Conservation (phyloP, 1,140 invertebrate species). For the Zaprionus kolodkinae region DNA sequence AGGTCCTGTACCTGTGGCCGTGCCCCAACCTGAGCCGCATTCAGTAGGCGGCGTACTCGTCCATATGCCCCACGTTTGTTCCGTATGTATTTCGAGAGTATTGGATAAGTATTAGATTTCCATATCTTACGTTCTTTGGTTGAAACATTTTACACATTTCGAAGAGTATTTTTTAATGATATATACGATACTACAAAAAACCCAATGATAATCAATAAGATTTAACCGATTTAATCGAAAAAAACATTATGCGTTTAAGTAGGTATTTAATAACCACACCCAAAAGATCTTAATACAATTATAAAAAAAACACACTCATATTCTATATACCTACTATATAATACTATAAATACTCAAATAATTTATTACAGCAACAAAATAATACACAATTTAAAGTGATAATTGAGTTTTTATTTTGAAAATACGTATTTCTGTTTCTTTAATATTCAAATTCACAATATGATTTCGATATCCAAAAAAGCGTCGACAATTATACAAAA, state of each 20-base stretch:
- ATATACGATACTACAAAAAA: conserved; percentile 15
- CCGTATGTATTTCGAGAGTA: conserved; percentile 84
- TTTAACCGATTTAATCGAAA: conserved; percentile 12
- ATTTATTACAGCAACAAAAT: conserved; percentile 68
- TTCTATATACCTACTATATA: conserved; percentile 32
- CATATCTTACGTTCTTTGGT: conserved; percentile 68
- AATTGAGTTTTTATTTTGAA: conserved; percentile 42
- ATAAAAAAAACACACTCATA: conserved; percentile 13
- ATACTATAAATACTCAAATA: conserved; percentile 58
- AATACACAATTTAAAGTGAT: conserved; percentile 55
- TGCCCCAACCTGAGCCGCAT: conserved; percentile 87
- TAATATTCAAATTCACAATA: conserved; percentile 38
- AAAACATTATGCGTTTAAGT: conserved; percentile 68
- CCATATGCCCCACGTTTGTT: conserved; percentile 95
- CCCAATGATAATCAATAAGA: conserved; percentile 21
- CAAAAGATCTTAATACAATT: conserved; percentile 34
- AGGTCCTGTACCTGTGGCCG: conserved; percentile 84
- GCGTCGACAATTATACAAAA: conserved; percentile 63
- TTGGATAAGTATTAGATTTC: conserved; percentile 24
- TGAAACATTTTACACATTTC: conserved; percentile 53
- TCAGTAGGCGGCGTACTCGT: conserved; percentile 93
- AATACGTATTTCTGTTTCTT: conserved; percentile 19
- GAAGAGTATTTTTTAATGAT: conserved; percentile 42
- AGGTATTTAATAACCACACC: conserved; percentile 65
- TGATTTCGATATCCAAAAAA: conserved; percentile 54